phyloP scores from a whole-genome alignment of 2,113 vertebrate species.

The Trogon melanurus region DNA sequence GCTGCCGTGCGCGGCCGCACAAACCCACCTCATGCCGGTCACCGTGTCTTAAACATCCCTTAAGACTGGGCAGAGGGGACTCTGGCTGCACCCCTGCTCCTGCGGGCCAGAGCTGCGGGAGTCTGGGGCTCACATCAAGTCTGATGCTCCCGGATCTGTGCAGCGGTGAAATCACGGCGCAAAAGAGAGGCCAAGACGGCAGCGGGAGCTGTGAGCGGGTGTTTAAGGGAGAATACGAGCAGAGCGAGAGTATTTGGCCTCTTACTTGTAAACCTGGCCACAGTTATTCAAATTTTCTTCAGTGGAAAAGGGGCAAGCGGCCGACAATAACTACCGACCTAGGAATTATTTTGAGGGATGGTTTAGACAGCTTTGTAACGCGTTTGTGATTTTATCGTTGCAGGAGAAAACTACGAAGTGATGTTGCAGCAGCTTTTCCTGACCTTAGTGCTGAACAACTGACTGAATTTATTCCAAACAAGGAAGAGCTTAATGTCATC shows the following conservation, averaged over 20 bases:
- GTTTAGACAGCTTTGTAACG: not conserved
- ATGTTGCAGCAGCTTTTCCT: conserved; percentile 84
- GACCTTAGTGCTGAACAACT: conserved; percentile 80
- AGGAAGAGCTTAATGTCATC: conserved; percentile 90
- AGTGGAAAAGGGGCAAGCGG: not conserved
- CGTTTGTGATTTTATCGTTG: not conserved
- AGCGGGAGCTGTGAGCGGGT: not conserved
- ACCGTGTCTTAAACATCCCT: fast-evolving
- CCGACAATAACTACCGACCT: not conserved
- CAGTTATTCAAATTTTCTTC: not conserved
- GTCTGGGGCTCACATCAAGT: not conserved
- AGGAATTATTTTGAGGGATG: not conserved
- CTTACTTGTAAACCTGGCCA: fast-evolving
- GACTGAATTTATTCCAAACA: conserved; percentile 87
- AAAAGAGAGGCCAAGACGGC: not conserved
- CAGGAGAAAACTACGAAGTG: conserved; percentile 87
- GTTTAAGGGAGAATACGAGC: not conserved
- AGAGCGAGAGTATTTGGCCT: fast-evolving
- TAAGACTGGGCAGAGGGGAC: not conserved
- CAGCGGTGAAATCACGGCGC: not conserved
- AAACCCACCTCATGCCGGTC: not conserved
- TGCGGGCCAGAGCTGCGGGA: fast-evolving
- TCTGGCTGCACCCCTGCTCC: not conserved
- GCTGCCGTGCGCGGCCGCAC: not conserved
- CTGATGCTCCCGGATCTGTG: not conserved